Percentiles rank a stretch among this genome's conserved stretches.
Evolutionary conservation across 2,888 invertebrate genomes (phyloP).

Genomic region (Nephrotoma guestfalica): DNA sequence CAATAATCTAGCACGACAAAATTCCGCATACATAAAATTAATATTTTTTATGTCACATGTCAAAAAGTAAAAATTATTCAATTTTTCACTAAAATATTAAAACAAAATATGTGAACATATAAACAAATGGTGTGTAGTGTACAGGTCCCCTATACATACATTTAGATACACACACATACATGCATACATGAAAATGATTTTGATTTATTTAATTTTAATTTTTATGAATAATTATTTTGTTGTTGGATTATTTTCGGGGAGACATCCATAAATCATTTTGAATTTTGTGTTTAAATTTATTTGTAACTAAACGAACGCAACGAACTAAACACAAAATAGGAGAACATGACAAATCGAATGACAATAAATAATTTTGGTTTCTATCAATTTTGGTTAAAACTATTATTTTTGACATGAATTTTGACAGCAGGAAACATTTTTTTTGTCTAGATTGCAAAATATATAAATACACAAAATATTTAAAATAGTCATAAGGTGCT

Average conservation of each 20-base stretch:
- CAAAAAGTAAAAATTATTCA: neutral
- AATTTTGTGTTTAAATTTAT: neutral
- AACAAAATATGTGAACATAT: neutral
- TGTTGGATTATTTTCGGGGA: neutral
- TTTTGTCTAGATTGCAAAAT: neutral
- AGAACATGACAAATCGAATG: neutral
- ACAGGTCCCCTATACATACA: neutral
- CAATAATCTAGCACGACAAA: neutral
- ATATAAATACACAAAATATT: neutral
- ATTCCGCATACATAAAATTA: neutral
- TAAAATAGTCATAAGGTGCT: neutral
- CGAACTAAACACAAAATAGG: neutral
- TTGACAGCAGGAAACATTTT: neutral
- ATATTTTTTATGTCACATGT: neutral
- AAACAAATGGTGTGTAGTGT: neutral
- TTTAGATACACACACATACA: neutral
- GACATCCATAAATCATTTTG: neutral
- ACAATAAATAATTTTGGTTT: neutral
- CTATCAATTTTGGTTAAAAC: neutral
- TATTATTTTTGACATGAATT: neutral
- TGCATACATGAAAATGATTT: neutral
- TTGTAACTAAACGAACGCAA: neutral
- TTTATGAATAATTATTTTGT: neutral
- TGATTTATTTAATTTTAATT: neutral
- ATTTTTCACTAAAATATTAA: neutral